phyloP scores from a whole-genome alignment of 1,140 invertebrate genomes.

The Forficula auricularia region DNA sequence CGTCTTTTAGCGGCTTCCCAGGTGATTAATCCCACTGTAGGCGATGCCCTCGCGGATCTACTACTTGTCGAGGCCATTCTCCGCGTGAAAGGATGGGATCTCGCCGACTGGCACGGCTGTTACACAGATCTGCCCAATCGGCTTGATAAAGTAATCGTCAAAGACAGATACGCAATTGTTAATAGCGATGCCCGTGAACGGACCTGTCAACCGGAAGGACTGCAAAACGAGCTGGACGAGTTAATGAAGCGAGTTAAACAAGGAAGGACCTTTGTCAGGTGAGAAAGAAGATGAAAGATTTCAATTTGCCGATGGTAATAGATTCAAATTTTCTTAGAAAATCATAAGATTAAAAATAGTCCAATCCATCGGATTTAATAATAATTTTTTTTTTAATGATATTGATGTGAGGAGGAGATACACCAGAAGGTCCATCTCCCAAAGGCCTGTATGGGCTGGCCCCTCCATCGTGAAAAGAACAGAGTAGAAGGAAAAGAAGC shows the following conservation, averaged over 20 bases:
- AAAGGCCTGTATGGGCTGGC: too few relatives aligned
- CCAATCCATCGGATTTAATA: too few relatives aligned
- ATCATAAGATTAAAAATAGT: neutral
- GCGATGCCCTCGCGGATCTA: slow-evolving; percentile 93
- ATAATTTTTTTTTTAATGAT: too few relatives aligned
- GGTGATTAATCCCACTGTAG: slow-evolving; percentile 88
- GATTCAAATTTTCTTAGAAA: slow-evolving; percentile 3
- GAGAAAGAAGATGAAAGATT: too few relatives aligned
- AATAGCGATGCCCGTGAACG: neutral
- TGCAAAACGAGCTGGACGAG: slow-evolving; percentile 67
- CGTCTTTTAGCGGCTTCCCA: slow-evolving; percentile 53
- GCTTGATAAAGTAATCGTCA: slow-evolving; percentile 73
- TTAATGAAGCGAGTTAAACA: slow-evolving; percentile 46
- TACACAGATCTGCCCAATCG: slow-evolving; percentile 78
- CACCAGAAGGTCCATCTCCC: too few relatives aligned
- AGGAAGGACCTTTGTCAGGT: slow-evolving; percentile 75
- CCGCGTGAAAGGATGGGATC: slow-evolving; percentile 55
- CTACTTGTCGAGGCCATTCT: slow-evolving; percentile 85
- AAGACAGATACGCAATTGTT: slow-evolving; percentile 12
- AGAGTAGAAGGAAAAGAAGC: too few relatives aligned
- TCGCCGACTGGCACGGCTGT: slow-evolving; percentile 56
- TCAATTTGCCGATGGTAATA: slow-evolving; percentile 10
- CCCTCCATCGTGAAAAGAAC: too few relatives aligned
- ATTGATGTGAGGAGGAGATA: too few relatives aligned
- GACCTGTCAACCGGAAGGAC: slow-evolving; percentile 40